Evolutionary conservation across 2,888 invertebrate genomes (phyloP).

Genomic region (Ashinkailepas kermadecensis): DNA sequence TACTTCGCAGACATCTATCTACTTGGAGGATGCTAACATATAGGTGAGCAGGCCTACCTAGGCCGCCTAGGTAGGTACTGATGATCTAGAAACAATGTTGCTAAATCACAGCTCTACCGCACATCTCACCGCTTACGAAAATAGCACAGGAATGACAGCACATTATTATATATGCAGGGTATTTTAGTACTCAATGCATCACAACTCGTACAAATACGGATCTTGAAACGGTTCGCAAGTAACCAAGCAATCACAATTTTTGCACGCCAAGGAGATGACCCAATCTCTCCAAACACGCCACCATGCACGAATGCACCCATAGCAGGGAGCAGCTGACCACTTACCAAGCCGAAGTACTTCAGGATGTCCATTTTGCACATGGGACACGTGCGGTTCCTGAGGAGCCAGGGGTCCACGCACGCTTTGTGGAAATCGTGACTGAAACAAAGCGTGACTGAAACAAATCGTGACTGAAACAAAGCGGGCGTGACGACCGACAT

Average conservation of each 20-base stretch:
- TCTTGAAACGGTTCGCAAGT: background rate
- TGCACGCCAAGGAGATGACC: background rate
- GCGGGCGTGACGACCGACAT: too few relatives aligned
- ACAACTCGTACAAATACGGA: background rate
- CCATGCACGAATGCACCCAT: background rate
- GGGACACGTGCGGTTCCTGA: conserved; percentile 90
- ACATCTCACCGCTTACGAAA: too few relatives aligned
- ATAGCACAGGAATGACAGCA: too few relatives aligned
- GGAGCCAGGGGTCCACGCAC: conserved; percentile 92
- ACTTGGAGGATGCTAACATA: too few relatives aligned
- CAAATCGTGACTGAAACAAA: too few relatives aligned
- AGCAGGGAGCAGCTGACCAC: background rate
- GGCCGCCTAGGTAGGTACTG: too few relatives aligned
- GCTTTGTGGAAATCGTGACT: conserved; percentile 93
- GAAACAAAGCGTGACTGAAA: conserved; percentile 38
- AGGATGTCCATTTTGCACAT: conserved; percentile 97
- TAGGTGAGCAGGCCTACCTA: too few relatives aligned
- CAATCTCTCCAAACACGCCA: background rate
- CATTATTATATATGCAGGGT: too few relatives aligned
- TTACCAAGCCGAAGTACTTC: conserved; percentile 61
- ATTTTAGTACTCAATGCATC: too few relatives aligned
- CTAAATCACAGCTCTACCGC: too few relatives aligned
- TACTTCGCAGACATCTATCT: too few relatives aligned
- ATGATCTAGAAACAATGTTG: too few relatives aligned
- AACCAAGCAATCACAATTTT: background rate